phyloP scores from a whole-genome alignment of 2,888 invertebrate species.

The Busseola fusca region DNA sequence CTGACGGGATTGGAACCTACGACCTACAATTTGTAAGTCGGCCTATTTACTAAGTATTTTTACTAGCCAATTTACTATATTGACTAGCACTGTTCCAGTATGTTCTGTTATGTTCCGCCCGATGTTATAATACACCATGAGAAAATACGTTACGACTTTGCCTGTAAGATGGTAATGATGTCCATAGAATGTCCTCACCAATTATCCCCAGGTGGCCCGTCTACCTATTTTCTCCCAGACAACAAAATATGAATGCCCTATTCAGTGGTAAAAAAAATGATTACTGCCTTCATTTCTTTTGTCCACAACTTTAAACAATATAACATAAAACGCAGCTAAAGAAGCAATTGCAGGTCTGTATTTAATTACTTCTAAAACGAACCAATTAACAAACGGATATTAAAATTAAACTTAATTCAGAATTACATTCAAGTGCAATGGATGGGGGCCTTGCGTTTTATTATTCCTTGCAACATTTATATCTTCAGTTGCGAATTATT shows the following conservation, averaged over 20 bases:
- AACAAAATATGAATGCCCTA: not conserved
- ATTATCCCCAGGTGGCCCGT: too few relatives aligned
- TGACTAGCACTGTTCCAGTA: not conserved
- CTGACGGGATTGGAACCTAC: too few relatives aligned
- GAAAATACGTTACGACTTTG: not conserved
- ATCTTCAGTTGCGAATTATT: conserved; percentile 56
- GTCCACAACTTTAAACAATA: conserved; percentile 14
- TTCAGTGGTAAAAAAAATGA: conserved; percentile 1
- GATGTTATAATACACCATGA: not conserved
- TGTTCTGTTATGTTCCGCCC: too few relatives aligned
- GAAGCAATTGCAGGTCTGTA: conserved; percentile 39
- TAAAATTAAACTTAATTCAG: conserved; percentile 58
- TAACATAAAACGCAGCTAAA: conserved; percentile 33
- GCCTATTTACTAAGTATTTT: too few relatives aligned
- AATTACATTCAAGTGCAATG: conserved; percentile 46
- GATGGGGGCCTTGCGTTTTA: conserved; percentile 46
- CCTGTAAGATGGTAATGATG: not conserved
- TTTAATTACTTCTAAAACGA: conserved; percentile 46
- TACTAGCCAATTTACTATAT: too few relatives aligned
- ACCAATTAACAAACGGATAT: conserved; percentile 52
- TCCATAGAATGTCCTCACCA: not conserved
- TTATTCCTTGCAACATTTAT: conserved; percentile 47
- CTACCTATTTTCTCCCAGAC: not conserved
- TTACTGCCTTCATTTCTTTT: conserved; percentile 5
- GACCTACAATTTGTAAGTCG: too few relatives aligned